Evolutionary conservation across 2,888 invertebrate species (phyloP).

Genomic region (Marasmarcha lunaedactyla): DNA sequence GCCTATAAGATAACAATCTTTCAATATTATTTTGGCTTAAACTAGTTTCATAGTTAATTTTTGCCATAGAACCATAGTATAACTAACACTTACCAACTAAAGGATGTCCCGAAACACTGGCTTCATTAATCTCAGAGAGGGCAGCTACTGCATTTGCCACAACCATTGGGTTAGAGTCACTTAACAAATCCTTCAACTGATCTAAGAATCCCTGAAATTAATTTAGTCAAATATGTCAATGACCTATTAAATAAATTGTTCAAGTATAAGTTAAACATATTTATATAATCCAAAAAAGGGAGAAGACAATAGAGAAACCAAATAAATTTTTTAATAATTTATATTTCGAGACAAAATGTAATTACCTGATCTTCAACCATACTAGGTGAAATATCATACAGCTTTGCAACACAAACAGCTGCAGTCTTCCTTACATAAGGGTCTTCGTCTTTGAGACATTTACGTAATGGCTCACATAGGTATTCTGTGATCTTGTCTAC

Average conservation of each 20-base stretch:
- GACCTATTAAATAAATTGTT: no score
- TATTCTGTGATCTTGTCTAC: slow-evolving; percentile 99
- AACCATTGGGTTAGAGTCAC: slow-evolving; percentile 99
- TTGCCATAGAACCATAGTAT: no score
- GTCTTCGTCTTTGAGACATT: slow-evolving; percentile 95
- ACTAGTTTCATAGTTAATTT: no score
- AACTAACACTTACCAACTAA: slow-evolving; percentile 81
- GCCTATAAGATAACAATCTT: no score
- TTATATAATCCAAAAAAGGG: no score
- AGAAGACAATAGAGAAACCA: no score
- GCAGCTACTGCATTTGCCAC: slow-evolving; percentile 99
- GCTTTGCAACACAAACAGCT: slow-evolving; percentile 98
- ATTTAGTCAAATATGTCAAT: no score
- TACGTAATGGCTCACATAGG: slow-evolving; percentile 96
- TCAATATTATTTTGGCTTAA: no score
- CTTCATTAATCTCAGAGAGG: slow-evolving; percentile 97
- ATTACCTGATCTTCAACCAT: slow-evolving; percentile 71
- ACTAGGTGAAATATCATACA: slow-evolving; percentile 93
- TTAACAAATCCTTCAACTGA: slow-evolving; percentile 94
- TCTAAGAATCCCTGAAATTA: slow-evolving; percentile 85
- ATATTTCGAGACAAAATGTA: no score
- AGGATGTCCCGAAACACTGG: slow-evolving; percentile 94
- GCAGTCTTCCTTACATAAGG: slow-evolving; percentile 99
- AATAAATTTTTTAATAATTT: no score
- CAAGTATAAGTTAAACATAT: no score